Evolutionary conservation across 2,888 invertebrate species (phyloP).

Genomic region (Dynastes grantii): DNA sequence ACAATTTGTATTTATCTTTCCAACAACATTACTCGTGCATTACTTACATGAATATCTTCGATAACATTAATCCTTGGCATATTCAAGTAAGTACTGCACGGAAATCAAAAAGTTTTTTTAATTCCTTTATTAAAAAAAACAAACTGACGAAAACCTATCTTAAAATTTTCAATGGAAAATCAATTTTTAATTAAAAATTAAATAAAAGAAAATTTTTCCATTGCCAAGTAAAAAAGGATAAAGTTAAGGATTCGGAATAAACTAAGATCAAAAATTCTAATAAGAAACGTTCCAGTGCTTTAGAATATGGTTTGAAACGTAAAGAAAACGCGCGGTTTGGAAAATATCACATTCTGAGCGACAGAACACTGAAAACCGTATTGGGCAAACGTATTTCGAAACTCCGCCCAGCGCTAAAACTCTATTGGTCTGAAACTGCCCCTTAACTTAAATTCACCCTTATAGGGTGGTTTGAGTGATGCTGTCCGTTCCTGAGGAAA

Average conservation of each 20-base stretch:
- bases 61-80: too few species aligned
- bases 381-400: conserved; percentile 70
- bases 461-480: conserved; percentile 69
- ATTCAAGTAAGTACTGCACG: too few species aligned
- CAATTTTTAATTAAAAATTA: too few species aligned
- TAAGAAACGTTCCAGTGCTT: conserved; percentile 58
- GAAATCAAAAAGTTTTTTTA: too few species aligned
- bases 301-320: conserved; percentile 59
- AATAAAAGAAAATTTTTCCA: background rate
- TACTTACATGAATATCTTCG: too few species aligned
- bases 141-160: too few species aligned
- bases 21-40: too few species aligned
- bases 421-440: conserved; percentile 70
- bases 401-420: conserved; percentile 67
- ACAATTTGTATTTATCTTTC: too few species aligned
- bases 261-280: conserved; percentile 54
- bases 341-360: conserved; percentile 61
- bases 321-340: conserved; percentile 48
- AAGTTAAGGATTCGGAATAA: conserved; percentile 23
- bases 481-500: conserved; percentile 57
- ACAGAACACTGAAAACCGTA: conserved; percentile 71
- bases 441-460: conserved; percentile 70
- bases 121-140: too few species aligned
- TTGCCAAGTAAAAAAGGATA: background rate
- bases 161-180: too few species aligned